Base-by-base conservation (phyloP, 2,113 vertebrate genomes). In the Grantiella picta region DNA sequence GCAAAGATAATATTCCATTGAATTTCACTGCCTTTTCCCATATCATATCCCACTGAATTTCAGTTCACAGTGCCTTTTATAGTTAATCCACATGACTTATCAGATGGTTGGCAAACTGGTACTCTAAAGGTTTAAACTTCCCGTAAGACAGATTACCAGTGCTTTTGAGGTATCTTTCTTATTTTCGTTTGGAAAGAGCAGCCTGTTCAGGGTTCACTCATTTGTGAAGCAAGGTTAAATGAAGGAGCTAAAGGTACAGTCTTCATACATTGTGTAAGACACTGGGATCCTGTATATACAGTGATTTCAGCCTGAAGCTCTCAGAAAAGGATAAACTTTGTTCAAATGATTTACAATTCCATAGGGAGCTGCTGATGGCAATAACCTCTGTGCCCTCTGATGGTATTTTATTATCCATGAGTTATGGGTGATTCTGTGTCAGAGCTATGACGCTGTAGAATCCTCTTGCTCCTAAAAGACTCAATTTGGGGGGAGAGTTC, bases 371-470 rank as follows among this genome's bases (percentile, higher is more conserved):
- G 75, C 66, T 85, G 93, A 77, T 92, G 81, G 91, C 93, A 87
- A 85, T 92, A 87, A 91, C 91, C 89, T 85, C 70, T 53, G 15
- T 94, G 91, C 73, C 81, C 73, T 91, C 59, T 40, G 53, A 77
- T 82, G 54, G 63, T 91, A 76, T 92, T 91, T 95, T 95, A 66
- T 95, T 92, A 73, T 92, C 88, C 61, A 36, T 95, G 84, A 92
- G 75, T 95, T 96, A 94, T 80, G 82, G 86, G 45, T 18, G 29
- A 79, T 76, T 91, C 70, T 76, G 73, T 92, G 73, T 80, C 66
- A 79, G 53, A 54, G 73, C 66, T 82, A 28, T 0, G 0, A 65
- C 1, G 9, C 63, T 82, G 33, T 45, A 57, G 89, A 85, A 89
- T 87, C 87, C 49, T 82, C 53, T 65, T 47, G 31, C 86, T 94